Base-by-base conservation (phyloP, 2,888 invertebrate genomes). In the Syritta pipiens region DNA sequence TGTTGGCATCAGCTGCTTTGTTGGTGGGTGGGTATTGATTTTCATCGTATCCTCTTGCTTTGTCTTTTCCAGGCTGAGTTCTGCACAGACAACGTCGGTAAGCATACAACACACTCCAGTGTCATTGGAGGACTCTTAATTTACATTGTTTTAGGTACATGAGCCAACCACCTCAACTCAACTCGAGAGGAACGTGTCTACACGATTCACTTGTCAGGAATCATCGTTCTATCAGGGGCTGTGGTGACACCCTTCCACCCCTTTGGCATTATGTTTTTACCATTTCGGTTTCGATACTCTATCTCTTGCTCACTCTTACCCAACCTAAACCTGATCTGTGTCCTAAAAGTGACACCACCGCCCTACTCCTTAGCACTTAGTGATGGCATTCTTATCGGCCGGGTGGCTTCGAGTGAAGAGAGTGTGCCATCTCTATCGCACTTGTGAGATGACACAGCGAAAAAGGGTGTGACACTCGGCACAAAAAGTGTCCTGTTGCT, bases 141-240 rank as follows among this genome's bases (percentile, higher is more conserved):
- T 79, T 79, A 74, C 74, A 67, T 79, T 79, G 79, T 74, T 79
- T 76, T 76, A 40, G 72, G 63, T 49, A 71, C 68, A 51, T 35
- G 55, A 32, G 49, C 35, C 24, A 48, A 30, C 46, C 46, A 30
- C 9, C 6, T 19, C 14, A 37, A 14, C 22, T 28, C 9, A 22
- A 5, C 35, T 19, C 22, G 37, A 35, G n/a, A 4, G 9, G 26
- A 42, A 48, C 59, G 40, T 72, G 69, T 76, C 76, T 49, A 53
- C 55, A 75, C 53, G 51, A 49, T 44, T 53, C 59, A 42, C 51
- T 72, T 67, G 65, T 74, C 62, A 79, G 57, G 42, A 48, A 42
- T 42, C 53, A 60, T 28, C 55, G 42, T 40, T 28, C 59, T 22
- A 37, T 28, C 62, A 30, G 35, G 24, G 24, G 6, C 32, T n/a